These are phyloP conservation scores for Ochotona princeps DNA, from an alignment of 2,113 vertebrate species.

Conservation along the genomic window DNA sequence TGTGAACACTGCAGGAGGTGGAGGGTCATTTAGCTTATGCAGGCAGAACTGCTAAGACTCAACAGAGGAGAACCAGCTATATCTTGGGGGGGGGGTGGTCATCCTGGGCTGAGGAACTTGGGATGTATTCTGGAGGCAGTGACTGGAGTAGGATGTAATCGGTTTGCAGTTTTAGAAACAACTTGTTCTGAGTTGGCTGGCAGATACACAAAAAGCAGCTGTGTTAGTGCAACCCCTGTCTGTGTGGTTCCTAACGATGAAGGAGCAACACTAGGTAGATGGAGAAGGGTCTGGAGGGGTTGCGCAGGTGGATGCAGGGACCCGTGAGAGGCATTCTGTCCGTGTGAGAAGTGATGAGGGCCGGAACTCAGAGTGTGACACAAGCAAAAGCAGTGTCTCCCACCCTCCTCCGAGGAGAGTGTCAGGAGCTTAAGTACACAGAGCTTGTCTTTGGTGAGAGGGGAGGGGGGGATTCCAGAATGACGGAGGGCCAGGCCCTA, in stretches of 20 bases:
- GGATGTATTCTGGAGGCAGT: not conserved
- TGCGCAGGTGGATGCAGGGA: not conserved
- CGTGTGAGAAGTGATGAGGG: not conserved
- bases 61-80: not conserved
- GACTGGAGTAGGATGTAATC: not conserved
- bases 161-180: constrained; percentile 1
- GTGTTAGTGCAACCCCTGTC: not conserved
- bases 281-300: not conserved
- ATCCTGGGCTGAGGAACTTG: not conserved
- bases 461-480: not conserved
- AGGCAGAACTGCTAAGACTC: not conserved
- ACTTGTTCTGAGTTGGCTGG: not conserved
- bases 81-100: not conserved
- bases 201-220: not conserved
- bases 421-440: not conserved
- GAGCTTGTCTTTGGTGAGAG: not conserved
- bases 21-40: not conserved
- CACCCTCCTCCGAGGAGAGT: not conserved
- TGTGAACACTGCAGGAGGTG: not conserved
- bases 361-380: not conserved
- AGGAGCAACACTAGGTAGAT: too few species aligned
- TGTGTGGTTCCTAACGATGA: too few species aligned
- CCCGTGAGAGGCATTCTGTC: not conserved
- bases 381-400: not conserved
- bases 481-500: not conserved